Evolutionary conservation across 2,888 invertebrate species (phyloP).

Genomic region (Hypomecis punctinalis): DNA sequence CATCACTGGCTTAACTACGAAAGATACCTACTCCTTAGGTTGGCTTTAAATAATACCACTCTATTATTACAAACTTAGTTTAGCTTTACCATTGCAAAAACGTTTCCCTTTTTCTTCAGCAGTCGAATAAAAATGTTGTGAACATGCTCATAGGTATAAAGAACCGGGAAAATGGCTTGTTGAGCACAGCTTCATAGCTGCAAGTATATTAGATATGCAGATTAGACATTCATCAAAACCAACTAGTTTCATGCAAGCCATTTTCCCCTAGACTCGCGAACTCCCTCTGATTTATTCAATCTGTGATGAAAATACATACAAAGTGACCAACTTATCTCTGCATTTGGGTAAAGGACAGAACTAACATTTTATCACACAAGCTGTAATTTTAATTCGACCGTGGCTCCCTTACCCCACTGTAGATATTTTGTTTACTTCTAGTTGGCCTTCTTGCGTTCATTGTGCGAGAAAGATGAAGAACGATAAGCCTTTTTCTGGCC

Average conservation of each 20-base stretch:
- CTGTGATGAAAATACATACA: conserved; percentile 33
- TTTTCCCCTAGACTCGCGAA: conserved; percentile 19
- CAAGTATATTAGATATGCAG: neutral
- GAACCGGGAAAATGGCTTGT: neutral
- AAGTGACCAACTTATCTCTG: neutral
- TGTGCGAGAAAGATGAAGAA: conserved; percentile 41
- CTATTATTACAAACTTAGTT: no score
- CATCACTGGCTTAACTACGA: no score
- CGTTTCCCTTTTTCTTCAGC: no score
- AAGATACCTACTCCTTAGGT: no score
- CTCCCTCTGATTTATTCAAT: conserved; percentile 31
- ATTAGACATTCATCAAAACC: conserved; percentile 10
- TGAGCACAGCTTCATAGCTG: neutral
- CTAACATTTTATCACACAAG: no score
- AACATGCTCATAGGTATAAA: no score
- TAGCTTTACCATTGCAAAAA: no score
- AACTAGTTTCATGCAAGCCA: conserved; percentile 13
- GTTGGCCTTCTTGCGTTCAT: conserved; percentile 38
- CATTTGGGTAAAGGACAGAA: neutral
- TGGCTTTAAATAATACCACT: no score
- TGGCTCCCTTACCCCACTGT: neutral
- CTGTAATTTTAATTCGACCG: no score
- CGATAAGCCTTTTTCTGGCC: conserved; percentile 39
- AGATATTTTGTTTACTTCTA: neutral
- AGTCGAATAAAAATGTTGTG: no score